Percentiles rank a stretch among this genome's conserved stretches.
Conservation (phyloP, 2,113 vertebrate species). For the Candoia aspera region DNA sequence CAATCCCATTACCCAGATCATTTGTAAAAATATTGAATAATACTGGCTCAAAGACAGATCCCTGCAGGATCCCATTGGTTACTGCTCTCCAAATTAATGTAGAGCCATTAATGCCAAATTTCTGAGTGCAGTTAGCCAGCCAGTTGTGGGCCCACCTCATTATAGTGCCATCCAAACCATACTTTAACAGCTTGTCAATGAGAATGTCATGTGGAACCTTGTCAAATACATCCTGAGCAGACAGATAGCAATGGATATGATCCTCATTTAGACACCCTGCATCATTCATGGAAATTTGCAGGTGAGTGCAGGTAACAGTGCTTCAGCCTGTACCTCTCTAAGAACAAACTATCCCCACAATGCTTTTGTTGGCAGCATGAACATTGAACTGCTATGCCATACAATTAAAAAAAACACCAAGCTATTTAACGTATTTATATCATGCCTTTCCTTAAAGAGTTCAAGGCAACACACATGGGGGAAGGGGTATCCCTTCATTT, state of each 20-base stretch:
- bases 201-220: no score
- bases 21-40: not conserved
- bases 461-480: not conserved
- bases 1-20: not conserved
- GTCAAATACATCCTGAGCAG: not conserved
- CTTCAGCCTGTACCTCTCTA: not conserved
- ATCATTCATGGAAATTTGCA: not conserved
- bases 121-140: not conserved
- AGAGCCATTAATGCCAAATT: not conserved
- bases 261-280: not conserved
- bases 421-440: not conserved
- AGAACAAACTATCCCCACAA: not conserved
- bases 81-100: not conserved
- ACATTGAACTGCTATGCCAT: no score
- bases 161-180: not conserved
- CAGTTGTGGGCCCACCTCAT: not conserved
- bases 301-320: not conserved
- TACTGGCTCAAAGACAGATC: not conserved
- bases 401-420: no score
- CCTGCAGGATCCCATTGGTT: not conserved
- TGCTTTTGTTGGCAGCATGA: not conserved
- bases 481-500: not conserved
- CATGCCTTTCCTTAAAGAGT: not conserved
- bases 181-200: not conserved
- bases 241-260: not conserved